phyloP scores from a whole-genome alignment of 2,113 vertebrate genomes.

The Aix galericulata region DNA sequence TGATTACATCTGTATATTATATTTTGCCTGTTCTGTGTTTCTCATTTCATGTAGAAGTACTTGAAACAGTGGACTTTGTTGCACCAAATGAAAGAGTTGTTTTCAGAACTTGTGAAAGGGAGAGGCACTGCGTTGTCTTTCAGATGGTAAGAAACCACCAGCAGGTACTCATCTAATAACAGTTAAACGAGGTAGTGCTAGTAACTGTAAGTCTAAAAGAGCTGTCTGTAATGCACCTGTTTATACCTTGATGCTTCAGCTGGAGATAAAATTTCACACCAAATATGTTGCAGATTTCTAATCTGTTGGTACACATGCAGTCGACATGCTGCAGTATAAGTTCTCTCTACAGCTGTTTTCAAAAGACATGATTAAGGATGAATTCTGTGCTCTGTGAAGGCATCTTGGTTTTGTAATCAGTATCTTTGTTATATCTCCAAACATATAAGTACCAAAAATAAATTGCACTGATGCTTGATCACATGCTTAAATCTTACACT shows the following conservation, averaged over 20 bases:
- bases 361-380: neutral
- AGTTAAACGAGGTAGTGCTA: neutral
- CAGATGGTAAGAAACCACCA: conserved; percentile 87
- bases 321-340: neutral
- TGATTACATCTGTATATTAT: neutral
- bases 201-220: neutral
- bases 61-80: conserved; percentile 92
- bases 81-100: conserved; percentile 92
- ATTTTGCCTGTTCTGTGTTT: conserved; percentile 12
- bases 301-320: neutral
- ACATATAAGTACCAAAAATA: neutral
- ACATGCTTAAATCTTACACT: neutral
- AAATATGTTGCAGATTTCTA: neutral
- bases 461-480: neutral
- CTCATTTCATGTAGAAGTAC: conserved; percentile 77
- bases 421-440: neutral
- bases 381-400: neutral
- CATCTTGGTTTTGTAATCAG: neutral
- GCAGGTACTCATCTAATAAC: neutral
- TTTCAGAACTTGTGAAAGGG: conserved; percentile 92
- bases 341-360: neutral
- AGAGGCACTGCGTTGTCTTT: conserved; percentile 87
- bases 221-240: neutral
- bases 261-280: neutral
- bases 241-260: neutral